These are phyloP conservation scores for Anorthoa munda DNA, from an alignment of 2,888 invertebrate genomes.

Conservation along the genomic window DNA sequence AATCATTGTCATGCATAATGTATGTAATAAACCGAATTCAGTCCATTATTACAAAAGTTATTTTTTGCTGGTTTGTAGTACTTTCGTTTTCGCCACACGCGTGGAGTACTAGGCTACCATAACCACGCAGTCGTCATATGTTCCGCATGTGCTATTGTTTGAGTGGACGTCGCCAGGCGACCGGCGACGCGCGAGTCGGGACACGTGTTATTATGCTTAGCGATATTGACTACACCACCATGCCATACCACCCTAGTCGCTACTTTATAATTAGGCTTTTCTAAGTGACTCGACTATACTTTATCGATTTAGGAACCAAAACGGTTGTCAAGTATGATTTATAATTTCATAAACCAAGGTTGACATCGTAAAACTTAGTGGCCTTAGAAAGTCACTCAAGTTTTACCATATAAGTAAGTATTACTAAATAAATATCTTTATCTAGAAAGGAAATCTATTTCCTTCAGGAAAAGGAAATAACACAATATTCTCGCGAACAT, in stretches of 20 bases:
- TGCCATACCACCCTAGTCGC: slow-evolving; percentile 23
- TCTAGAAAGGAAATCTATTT: slow-evolving; percentile 47
- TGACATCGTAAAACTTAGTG: not conserved
- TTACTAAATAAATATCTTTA: slow-evolving; percentile 12
- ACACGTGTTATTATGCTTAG: slow-evolving; percentile 46
- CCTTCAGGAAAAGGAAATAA: slow-evolving; percentile 46
- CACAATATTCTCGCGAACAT: not conserved
- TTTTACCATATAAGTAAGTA: not conserved
- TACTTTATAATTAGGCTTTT: not conserved
- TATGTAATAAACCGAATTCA: slow-evolving; percentile 65
- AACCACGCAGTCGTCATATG: slow-evolving; percentile 37
- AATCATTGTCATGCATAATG: slow-evolving; percentile 66
- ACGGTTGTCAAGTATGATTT: not conserved
- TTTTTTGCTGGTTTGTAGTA: slow-evolving; percentile 66
- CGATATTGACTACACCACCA: slow-evolving; percentile 55
- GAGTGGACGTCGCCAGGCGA: slow-evolving; percentile 63
- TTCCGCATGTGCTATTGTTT: slow-evolving; percentile 63
- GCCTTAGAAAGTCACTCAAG: slow-evolving; percentile 2
- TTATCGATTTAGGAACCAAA: slow-evolving; percentile 18
- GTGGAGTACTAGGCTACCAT: slow-evolving; percentile 63
- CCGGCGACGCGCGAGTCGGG: slow-evolving; percentile 32
- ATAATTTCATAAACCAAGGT: not conserved
- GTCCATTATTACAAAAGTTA: slow-evolving; percentile 64
- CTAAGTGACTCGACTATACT: not conserved
- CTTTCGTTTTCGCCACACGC: slow-evolving; percentile 77